Evolutionary conservation across 2,797 vertebrate species (phyloP).

Genomic region (Myotis vivesi): DNA sequence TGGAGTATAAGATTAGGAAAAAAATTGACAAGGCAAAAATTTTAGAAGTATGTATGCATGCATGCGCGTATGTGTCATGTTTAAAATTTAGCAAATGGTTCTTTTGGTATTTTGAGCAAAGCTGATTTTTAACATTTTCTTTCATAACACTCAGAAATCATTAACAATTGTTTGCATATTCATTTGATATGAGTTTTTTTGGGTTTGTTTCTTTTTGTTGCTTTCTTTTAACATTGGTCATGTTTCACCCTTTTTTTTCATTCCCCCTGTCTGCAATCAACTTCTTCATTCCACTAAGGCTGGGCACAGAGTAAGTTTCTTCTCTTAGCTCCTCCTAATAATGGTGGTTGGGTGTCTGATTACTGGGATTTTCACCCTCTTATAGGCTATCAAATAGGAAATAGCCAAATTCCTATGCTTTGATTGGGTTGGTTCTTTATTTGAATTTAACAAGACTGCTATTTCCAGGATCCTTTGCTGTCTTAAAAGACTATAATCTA

Average conservation of each 20-base stretch:
- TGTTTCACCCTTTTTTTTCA: slow-evolving; percentile 87
- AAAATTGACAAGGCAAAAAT: not conserved
- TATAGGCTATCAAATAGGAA: slow-evolving; percentile 32
- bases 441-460: slow-evolving; percentile 59
- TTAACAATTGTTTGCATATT: slow-evolving; percentile 88
- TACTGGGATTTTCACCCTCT: slow-evolving; percentile 52
- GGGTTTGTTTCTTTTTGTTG: slow-evolving; percentile 80
- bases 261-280: slow-evolving; percentile 92
- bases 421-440: slow-evolving; percentile 52
- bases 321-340: slow-evolving; percentile 84
- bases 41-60: not conserved
- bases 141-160: slow-evolving; percentile 83
- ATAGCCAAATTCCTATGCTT: slow-evolving; percentile 54
- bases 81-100: slow-evolving; percentile 45
- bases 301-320: slow-evolving; percentile 99
- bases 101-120: slow-evolving; percentile 66
- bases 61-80: not conserved
- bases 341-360: slow-evolving; percentile 80
- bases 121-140: slow-evolving; percentile 81
- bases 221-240: slow-evolving; percentile 89
- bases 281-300: slow-evolving; percentile 92
- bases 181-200: slow-evolving; percentile 86
- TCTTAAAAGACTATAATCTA: slow-evolving; percentile 44
- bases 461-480: slow-evolving; percentile 46
- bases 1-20: slow-evolving; percentile 30